Evolutionary conservation across 2,113 vertebrate species (phyloP), one percentile per base, ranked within the genome.

Genomic region (Azemiops feae): DNA sequence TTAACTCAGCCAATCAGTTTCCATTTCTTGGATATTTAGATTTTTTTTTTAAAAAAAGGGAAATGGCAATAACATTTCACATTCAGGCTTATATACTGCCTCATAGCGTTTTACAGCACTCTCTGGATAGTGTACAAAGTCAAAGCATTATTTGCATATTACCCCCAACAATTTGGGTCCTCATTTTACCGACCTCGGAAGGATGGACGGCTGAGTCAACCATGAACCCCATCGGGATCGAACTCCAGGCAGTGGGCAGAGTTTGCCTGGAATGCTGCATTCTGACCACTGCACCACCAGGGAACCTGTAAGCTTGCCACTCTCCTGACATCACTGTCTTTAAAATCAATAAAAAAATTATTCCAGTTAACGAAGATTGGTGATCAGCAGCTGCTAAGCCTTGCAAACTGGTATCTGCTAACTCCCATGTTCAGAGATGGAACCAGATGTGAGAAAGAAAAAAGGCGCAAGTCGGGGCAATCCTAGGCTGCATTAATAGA

Each of bases 161-260:
- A n/a, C 30, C 64, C 30, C 4, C 64, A 69, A 69, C 30, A 69
- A 69, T 14, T 30, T 69, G 30, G 64, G 14, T 69, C 12, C 64
- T n/a, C 64, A n/a, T 69, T 69, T 69, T 69, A 69, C 64, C 30
- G 0, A n/a, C 12, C 11, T n/a, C 0, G 64, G 64, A 69, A n/a
- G 12, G 12, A 69, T n/a, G 64, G 64, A 69, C 30, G 4, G n/a
- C 64, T 16, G 64, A 69, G 64, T n/a, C 12, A 69, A 69, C 12
- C 11, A n/a, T 0, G 4, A 69, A 16, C 12, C 1, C 30, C 4
- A 1, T 69, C 4, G 16, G 12, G 12, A n/a, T n/a, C 0, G 1
- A 4, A 69, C 30, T 16, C 30, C 64, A 69, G 64, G 12, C 30
- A n/a, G 12, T 69, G 64, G 30, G 64, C 64, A 69, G 64, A 69